Conservation (phyloP, 2,113 vertebrate species). For the Pterocles orientalis region DNA sequence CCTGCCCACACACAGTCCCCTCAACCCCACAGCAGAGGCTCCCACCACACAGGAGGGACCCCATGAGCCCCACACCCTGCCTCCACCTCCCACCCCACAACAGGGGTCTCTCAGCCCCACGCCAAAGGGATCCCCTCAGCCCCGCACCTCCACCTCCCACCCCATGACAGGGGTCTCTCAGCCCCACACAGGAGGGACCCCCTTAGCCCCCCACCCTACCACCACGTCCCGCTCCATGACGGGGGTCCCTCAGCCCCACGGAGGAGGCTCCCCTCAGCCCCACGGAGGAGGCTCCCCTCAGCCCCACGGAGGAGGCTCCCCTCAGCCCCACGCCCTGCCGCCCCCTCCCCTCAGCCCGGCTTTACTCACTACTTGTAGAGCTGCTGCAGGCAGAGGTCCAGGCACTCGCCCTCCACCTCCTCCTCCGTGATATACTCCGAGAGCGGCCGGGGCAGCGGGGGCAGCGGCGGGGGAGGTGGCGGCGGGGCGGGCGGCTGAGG, state of each 20-base stretch:
- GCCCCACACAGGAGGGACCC: not conserved
- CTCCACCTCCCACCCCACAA: not conserved
- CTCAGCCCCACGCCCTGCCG: too few relatives aligned
- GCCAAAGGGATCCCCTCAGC: not conserved
- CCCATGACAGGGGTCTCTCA: not conserved
- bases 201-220: not conserved
- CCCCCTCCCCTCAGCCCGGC: not conserved
- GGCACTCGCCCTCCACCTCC: slow-evolving; percentile 94
- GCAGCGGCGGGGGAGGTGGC: slow-evolving; percentile 72
- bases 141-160: not conserved
- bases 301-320: not conserved
- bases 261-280: not conserved
- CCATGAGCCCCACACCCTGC: not conserved
- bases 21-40: not conserved
- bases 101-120: not conserved
- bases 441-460: slow-evolving; percentile 77
- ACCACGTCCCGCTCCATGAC: too few relatives aligned
- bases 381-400: slow-evolving; percentile 97
- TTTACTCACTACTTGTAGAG: slow-evolving; percentile 99
- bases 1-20: not conserved
- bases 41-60: too few relatives aligned
- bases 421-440: slow-evolving; percentile 88
- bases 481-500: slow-evolving; percentile 54
- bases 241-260: not conserved
- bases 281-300: not conserved